phyloP scores from a whole-genome alignment of 2,888 invertebrate species.

The Drosophila cyrtoloma region DNA sequence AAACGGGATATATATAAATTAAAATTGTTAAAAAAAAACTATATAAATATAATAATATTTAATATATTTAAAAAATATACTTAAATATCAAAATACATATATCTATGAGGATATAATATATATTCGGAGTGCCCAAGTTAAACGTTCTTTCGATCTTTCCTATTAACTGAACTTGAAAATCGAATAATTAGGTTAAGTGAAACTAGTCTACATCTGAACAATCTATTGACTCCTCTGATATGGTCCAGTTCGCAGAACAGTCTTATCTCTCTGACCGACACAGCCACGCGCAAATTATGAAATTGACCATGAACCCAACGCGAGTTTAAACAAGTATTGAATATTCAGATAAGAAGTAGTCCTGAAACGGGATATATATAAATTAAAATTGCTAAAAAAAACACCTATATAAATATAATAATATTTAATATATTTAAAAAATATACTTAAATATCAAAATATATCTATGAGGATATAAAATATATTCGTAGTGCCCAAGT shows the following conservation, averaged over 20 bases:
- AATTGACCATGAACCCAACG: constrained; percentile 41
- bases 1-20: neutral
- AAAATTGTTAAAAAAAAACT: neutral
- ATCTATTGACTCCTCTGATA: constrained; percentile 30
- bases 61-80: neutral
- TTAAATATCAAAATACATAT: neutral
- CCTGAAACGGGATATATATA: neutral
- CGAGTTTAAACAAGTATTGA: constrained; percentile 53
- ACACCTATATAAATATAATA: neutral
- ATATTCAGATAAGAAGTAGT: neutral
- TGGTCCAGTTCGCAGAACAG: constrained; percentile 10
- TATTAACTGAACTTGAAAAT: neutral
- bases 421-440: neutral
- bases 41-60: too few relatives aligned
- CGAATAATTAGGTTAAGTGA: neutral
- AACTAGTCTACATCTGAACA: neutral
- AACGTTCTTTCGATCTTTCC: neutral
- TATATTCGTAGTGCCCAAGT: neutral
- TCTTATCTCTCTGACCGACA: constrained; percentile 41
- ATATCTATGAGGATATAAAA: neutral
- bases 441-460: neutral
- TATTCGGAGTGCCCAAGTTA: neutral
- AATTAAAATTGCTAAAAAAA: neutral
- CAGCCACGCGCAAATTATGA: constrained; percentile 41
- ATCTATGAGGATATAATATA: neutral